These are phyloP conservation scores for Lithophane socia DNA, from an alignment of 2,888 invertebrate species.

Conservation along the genomic window DNA sequence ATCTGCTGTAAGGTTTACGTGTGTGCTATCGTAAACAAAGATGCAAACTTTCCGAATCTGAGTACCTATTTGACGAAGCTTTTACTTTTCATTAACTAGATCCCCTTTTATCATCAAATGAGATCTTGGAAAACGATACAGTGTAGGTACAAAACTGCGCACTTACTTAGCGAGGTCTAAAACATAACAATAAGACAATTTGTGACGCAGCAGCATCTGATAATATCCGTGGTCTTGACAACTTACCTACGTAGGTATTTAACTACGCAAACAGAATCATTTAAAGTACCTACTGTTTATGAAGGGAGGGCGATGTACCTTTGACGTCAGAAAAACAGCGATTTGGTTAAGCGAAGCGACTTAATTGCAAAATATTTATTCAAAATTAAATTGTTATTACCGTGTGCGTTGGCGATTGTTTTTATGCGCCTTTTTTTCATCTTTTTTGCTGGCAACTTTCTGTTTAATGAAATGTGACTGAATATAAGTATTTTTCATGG, in stretches of 20 bases:
- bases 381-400: conserved; percentile 26
- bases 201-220: conserved; percentile 59
- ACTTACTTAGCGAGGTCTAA: conserved; percentile 40
- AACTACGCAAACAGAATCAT: conserved; percentile 53
- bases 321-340: conserved; percentile 50
- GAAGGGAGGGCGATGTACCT: conserved; percentile 55
- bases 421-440: background rate
- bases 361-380: conserved; percentile 34
- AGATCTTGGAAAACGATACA: conserved; percentile 24
- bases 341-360: conserved; percentile 23
- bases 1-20: conserved; percentile 34
- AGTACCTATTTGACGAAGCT: conserved; percentile 32
- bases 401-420: background rate
- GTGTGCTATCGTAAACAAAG: conserved; percentile 18
- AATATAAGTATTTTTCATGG: background rate
- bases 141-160: conserved; percentile 30
- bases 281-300: conserved; percentile 58
- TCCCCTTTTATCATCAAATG: conserved; percentile 30
- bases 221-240: conserved; percentile 63
- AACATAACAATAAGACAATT: conserved; percentile 58
- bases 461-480: background rate
- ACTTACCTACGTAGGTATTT: conserved; percentile 51
- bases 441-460: background rate
- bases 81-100: conserved; percentile 15
- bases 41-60: conserved; percentile 31